Evolutionary conservation across 2,797 vertebrate species (phyloP).

Genomic region (Sebastiscus tertius): DNA sequence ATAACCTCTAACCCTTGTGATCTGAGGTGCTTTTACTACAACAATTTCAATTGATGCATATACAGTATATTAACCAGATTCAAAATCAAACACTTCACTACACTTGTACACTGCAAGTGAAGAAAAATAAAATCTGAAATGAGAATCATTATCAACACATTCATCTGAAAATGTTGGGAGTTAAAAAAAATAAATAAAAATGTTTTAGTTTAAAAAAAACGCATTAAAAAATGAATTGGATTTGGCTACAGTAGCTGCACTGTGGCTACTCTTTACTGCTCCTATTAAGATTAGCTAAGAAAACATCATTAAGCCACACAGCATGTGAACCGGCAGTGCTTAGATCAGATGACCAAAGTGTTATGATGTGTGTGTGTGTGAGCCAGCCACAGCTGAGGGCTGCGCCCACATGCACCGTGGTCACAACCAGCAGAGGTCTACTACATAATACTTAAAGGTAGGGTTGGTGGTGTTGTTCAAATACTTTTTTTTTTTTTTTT

Average conservation of each 20-base stretch:
- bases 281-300: background rate
- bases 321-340: background rate
- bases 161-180: background rate
- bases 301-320: background rate
- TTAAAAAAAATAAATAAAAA: too few species aligned
- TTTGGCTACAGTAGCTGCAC: background rate
- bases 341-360: background rate
- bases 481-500: too few species aligned
- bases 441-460: background rate
- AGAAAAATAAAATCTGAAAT: background rate
- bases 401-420: background rate
- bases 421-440: background rate
- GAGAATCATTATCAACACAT: background rate
- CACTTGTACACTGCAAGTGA: background rate
- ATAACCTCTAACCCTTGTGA: background rate
- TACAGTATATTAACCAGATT: background rate
- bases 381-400: background rate
- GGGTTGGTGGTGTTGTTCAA: too few species aligned
- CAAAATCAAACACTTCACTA: background rate
- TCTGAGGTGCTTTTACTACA: background rate
- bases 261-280: background rate
- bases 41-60: background rate
- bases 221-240: too few species aligned
- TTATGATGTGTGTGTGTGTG: background rate
- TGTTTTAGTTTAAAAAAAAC: too few species aligned